phyloP scores from a whole-genome alignment of 2,797 vertebrate species.

The Lagorchestes hirsutus region DNA sequence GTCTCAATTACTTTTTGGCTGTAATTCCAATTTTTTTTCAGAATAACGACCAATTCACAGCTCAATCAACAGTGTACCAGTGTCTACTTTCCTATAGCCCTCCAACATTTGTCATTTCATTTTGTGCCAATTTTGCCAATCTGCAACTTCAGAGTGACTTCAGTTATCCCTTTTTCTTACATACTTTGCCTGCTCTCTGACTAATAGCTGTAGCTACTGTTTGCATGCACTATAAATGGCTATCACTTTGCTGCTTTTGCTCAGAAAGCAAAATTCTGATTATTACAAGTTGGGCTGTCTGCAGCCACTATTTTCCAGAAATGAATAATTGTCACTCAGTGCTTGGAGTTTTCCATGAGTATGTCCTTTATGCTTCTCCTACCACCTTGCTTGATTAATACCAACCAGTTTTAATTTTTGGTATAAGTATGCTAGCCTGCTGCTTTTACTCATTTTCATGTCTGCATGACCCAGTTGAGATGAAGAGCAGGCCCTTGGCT shows the following conservation, averaged over 20 bases:
- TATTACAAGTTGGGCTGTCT: neutral
- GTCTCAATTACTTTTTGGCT: neutral
- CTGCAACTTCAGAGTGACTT: neutral
- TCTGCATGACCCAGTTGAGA: neutral
- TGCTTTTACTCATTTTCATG: neutral
- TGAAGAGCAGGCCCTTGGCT: neutral
- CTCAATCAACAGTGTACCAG: neutral
- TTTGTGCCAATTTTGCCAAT: neutral
- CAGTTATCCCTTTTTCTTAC: neutral
- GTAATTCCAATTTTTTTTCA: neutral
- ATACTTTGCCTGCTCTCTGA: neutral
- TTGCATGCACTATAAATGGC: neutral
- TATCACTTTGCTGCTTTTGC: neutral
- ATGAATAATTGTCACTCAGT: neutral
- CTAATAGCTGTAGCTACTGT: neutral
- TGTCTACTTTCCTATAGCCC: neutral
- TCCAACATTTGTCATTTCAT: neutral
- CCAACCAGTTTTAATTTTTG: neutral
- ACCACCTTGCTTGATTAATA: neutral
- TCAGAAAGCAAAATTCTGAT: conserved; percentile 1
- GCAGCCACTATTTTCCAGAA: neutral
- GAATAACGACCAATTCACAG: neutral
- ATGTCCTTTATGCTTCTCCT: neutral
- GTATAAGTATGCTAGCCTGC: neutral
- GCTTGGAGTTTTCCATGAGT: neutral